Evolutionary conservation across 2,888 invertebrate genomes (phyloP).

Genomic region (Sminthurinus aureus): DNA sequence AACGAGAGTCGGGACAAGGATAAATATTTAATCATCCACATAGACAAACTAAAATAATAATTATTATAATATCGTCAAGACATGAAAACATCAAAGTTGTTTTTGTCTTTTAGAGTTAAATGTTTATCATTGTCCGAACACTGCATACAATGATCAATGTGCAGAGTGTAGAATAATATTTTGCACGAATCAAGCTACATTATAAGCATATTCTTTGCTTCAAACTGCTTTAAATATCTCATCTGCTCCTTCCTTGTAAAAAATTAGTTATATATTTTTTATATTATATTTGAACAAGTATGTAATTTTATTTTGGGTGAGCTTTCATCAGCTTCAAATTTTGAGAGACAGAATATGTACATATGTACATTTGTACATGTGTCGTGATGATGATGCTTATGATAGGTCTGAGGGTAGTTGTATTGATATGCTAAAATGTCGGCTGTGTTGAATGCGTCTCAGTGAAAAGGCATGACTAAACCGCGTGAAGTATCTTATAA

Average conservation of each 20-base stretch:
- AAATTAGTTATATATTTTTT: not conserved
- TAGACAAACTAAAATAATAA: no score
- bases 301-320: not conserved
- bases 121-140: no score
- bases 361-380: not conserved
- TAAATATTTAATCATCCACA: no score
- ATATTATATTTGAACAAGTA: not conserved
- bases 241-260: not conserved
- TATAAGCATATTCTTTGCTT: no score
- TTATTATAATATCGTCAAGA: no score
- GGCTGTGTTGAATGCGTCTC: not conserved
- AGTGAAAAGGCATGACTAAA: constrained; percentile 19
- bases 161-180: no score
- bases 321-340: not conserved
- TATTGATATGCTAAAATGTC: constrained; percentile 17
- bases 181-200: no score
- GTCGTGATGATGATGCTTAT: not conserved
- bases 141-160: no score
- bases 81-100: no score
- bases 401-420: not conserved
- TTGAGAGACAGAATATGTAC: no score
- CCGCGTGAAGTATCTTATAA: constrained; percentile 29
- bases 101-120: no score
- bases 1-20: no score
- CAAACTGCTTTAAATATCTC: not conserved